phyloP scores from a whole-genome alignment of 2,888 invertebrate genomes.

The Cosmorhoe ocellata region DNA sequence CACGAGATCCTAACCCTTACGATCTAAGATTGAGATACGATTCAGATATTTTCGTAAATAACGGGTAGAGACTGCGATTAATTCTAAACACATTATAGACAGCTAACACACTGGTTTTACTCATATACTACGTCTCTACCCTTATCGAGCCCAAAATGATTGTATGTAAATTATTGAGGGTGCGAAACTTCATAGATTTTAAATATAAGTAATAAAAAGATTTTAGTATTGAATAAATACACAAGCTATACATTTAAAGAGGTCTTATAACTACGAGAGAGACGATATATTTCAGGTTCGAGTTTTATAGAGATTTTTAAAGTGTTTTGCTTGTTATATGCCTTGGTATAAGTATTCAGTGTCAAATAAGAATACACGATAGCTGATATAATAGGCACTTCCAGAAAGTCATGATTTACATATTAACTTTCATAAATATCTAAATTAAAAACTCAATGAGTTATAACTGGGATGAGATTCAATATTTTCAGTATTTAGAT shows the following conservation, averaged over 20 bases:
- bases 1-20: constrained; percentile 75
- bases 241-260: constrained; percentile 36
- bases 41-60: constrained; percentile 36
- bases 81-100: not conserved
- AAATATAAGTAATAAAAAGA: constrained; percentile 28
- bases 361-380: not conserved
- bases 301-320: constrained; percentile 27
- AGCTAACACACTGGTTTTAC: constrained; percentile 4
- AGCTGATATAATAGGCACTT: constrained; percentile 13
- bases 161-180: constrained; percentile 27
- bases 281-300: constrained; percentile 32
- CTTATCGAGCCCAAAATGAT: constrained; percentile 14
- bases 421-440: constrained; percentile 12
- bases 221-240: constrained; percentile 27
- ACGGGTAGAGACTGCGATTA: constrained; percentile 12
- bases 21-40: constrained; percentile 65
- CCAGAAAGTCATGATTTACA: constrained; percentile 7
- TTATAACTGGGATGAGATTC: not conserved
- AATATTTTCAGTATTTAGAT: not conserved
- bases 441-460: not conserved
- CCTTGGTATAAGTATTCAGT: not conserved
- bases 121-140: constrained; percentile 16
- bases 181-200: constrained; percentile 34
- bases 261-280: constrained; percentile 37
- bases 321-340: constrained; percentile 5